phyloP scores from a whole-genome alignment of 2,797 vertebrate genomes.

The Pseudopleuronectes americanus region DNA sequence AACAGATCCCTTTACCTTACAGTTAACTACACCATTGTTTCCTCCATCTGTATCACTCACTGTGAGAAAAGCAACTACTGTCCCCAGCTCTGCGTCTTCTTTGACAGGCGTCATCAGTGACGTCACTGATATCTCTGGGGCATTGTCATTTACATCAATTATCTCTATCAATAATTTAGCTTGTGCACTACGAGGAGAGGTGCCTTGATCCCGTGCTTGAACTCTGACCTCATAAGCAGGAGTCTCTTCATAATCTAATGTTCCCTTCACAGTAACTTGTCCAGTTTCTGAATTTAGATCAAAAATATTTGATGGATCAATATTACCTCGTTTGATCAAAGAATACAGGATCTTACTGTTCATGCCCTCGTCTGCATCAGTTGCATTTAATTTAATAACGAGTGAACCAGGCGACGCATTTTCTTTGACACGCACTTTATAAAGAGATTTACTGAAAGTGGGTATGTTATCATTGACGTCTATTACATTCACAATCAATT shows the following conservation, averaged over 20 bases:
- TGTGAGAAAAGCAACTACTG: slow-evolving; percentile 74
- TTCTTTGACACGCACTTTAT: slow-evolving; percentile 80
- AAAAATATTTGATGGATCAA: slow-evolving; percentile 54
- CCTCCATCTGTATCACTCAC: slow-evolving; percentile 78
- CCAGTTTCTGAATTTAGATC: slow-evolving; percentile 74
- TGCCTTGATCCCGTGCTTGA: slow-evolving; percentile 74
- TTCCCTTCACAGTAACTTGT: slow-evolving; percentile 80
- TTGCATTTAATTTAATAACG: slow-evolving; percentile 71
- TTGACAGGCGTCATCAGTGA: slow-evolving; percentile 65
- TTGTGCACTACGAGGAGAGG: slow-evolving; percentile 52
- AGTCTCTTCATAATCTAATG: slow-evolving; percentile 83
- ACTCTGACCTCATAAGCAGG: slow-evolving; percentile 83
- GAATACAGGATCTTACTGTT: slow-evolving; percentile 74
- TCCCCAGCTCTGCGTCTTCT: slow-evolving; percentile 73
- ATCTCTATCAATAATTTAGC: slow-evolving; percentile 79
- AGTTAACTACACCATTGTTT: slow-evolving; percentile 63
- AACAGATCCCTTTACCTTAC: slow-evolving; percentile 48
- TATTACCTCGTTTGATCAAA: slow-evolving; percentile 52
- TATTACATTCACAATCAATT: slow-evolving; percentile 75
- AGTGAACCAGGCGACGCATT: slow-evolving; percentile 52
- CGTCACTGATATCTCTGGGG: slow-evolving; percentile 73
- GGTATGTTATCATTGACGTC: slow-evolving; percentile 87
- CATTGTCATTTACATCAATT: slow-evolving; percentile 65
- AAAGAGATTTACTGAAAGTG: slow-evolving; percentile 73
- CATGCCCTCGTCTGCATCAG: slow-evolving; percentile 74